Evolutionary conservation across 2,113 vertebrate genomes (phyloP).

Genomic region (Vicugna pacos): DNA sequence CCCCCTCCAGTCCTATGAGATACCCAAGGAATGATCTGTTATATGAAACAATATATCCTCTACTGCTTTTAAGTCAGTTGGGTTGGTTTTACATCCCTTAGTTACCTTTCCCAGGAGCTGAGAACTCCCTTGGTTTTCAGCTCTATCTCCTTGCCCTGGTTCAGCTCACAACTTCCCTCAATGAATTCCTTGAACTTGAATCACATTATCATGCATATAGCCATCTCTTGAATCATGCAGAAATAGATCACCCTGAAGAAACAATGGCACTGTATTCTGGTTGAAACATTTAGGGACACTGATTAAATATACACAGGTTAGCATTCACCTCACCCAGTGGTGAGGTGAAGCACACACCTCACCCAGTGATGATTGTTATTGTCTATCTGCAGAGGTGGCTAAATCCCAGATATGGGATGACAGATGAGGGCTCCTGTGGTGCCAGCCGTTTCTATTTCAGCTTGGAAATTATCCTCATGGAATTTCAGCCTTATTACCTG

Average conservation of each 20-base stretch:
- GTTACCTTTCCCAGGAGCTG: background rate
- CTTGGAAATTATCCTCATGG: background rate
- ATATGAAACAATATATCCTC: background rate
- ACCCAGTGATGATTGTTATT: background rate
- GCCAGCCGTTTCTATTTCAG: background rate
- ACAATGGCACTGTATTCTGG: background rate
- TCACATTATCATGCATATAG: background rate
- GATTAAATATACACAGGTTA: background rate
- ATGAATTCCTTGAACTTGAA: background rate
- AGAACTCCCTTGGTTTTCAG: background rate
- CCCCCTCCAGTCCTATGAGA: background rate
- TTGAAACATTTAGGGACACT: background rate
- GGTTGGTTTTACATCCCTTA: background rate
- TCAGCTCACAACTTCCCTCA: background rate
- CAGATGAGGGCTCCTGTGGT: background rate
- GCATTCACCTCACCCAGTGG: background rate
- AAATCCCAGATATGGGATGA: background rate
- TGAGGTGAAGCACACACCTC: background rate
- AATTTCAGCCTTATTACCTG: background rate
- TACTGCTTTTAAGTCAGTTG: background rate
- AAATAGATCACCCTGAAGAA: slow-evolving; percentile 40
- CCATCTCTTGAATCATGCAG: background rate
- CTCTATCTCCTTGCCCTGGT: background rate
- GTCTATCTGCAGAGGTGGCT: background rate
- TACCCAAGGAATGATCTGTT: background rate